These are phyloP conservation scores for Rhopalosiphum padi DNA, from an alignment of 1,140 invertebrate genomes.

Conservation along the genomic window DNA sequence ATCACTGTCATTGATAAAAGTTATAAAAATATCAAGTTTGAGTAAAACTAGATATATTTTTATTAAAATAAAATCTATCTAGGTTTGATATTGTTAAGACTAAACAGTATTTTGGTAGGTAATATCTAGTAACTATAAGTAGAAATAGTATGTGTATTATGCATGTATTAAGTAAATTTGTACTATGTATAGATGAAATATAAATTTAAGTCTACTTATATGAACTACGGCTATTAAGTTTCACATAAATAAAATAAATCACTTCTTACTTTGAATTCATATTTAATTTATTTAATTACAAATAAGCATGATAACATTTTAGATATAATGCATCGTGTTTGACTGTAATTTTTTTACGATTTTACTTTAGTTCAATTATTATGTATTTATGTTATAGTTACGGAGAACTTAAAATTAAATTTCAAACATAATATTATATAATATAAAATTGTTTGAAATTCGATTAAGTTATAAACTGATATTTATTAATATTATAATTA, in stretches of 20 bases:
- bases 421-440: neutral
- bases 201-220: neutral
- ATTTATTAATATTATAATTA: neutral
- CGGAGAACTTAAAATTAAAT: neutral
- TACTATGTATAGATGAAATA: neutral
- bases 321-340: neutral
- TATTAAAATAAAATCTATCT: no score
- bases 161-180: no score
- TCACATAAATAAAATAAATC: no score
- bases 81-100: no score
- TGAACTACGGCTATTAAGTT: no score
- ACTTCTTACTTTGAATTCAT: neutral
- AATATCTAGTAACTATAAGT: neutral
- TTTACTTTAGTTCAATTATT: neutral
- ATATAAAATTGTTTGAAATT: neutral
- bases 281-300: conserved; percentile 13
- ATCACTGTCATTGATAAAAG: neutral
- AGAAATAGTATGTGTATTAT: no score
- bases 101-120: neutral
- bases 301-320: neutral
- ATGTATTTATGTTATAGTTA: neutral
- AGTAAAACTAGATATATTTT: no score
- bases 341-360: neutral
- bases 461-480: neutral
- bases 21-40: no score